phyloP scores from a whole-genome alignment of 2,888 invertebrate genomes.

The Troglohyphantes excavatus region DNA sequence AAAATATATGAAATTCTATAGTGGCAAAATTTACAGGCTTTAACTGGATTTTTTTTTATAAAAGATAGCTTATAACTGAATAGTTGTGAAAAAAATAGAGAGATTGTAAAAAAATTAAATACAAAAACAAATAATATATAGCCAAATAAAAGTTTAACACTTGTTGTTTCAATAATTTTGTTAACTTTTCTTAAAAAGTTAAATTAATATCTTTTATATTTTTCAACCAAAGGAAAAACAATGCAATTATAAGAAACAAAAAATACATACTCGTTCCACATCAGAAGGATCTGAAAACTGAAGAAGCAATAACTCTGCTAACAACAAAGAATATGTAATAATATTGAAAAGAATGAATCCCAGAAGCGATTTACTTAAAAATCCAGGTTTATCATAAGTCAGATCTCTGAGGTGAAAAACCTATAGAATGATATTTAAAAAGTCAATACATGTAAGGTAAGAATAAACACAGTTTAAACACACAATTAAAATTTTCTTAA shows the following conservation, averaged over 20 bases:
- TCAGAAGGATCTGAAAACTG: constrained; percentile 79
- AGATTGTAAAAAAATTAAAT: too few species aligned
- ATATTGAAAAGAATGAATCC: constrained; percentile 95
- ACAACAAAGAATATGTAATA: constrained; percentile 91
- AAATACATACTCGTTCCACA: constrained; percentile 72
- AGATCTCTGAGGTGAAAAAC: constrained; percentile 94
- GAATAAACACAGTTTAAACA: background rate
- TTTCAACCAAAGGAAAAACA: too few species aligned
- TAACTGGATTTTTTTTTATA: too few species aligned
- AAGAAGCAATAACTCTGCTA: constrained; percentile 85
- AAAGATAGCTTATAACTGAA: too few species aligned
- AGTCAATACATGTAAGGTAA: background rate
- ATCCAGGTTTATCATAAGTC: constrained; percentile 93
- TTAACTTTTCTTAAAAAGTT: background rate
- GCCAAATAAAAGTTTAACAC: background rate
- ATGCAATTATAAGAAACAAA: background rate
- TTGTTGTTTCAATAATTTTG: too few species aligned
- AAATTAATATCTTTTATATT: background rate
- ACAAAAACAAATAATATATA: too few species aligned
- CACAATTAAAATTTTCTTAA: background rate
- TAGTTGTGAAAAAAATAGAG: too few species aligned
- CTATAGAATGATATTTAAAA: constrained; percentile 83
- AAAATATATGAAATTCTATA: too few species aligned
- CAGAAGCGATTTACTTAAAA: constrained; percentile 94
- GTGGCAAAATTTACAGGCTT: too few species aligned